Conservation (phyloP, 1,140 invertebrate species). For the Drosophila elegans region DNA sequence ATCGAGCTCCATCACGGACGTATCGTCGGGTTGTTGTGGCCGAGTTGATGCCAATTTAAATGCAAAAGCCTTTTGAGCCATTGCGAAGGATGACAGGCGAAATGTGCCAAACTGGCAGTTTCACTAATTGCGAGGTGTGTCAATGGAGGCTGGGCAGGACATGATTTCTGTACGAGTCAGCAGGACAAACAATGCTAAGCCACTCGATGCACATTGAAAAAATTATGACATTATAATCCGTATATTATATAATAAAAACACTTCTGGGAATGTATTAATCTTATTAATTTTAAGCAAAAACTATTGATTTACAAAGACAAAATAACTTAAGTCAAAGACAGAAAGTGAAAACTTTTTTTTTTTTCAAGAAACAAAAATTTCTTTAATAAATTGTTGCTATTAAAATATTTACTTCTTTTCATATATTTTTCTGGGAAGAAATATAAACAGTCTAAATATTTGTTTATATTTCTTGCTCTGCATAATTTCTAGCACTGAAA, state of each 20-base stretch:
- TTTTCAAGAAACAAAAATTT: too few relatives aligned
- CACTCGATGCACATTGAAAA: constrained; percentile 26
- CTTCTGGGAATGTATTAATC: too few relatives aligned
- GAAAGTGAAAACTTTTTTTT: too few relatives aligned
- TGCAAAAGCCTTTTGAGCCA: constrained; percentile 68
- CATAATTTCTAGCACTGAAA: constrained; percentile 7
- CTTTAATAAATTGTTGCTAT: too few relatives aligned
- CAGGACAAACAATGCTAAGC: constrained; percentile 62
- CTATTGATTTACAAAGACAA: too few relatives aligned
- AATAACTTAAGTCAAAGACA: too few relatives aligned
- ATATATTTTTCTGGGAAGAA: too few relatives aligned
- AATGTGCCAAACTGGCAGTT: constrained; percentile 74
- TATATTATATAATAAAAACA: too few relatives aligned
- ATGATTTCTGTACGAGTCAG: constrained; percentile 16
- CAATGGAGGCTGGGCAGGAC: constrained; percentile 25
- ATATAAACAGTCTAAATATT: too few relatives aligned
- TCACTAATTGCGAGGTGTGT: constrained; percentile 62
- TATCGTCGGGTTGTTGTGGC: constrained; percentile 26
- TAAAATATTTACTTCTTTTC: too few relatives aligned
- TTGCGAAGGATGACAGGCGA: constrained; percentile 35
- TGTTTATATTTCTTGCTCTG: not conserved
- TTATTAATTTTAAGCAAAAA: too few relatives aligned
- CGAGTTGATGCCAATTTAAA: constrained; percentile 68
- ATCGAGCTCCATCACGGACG: constrained; percentile 45
- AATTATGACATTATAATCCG: not conserved